Percentiles rank a stretch among this genome's conserved stretches.
Evolutionary conservation across 1,140 invertebrate genomes (phyloP).

Genomic region (Papilio dardanus): DNA sequence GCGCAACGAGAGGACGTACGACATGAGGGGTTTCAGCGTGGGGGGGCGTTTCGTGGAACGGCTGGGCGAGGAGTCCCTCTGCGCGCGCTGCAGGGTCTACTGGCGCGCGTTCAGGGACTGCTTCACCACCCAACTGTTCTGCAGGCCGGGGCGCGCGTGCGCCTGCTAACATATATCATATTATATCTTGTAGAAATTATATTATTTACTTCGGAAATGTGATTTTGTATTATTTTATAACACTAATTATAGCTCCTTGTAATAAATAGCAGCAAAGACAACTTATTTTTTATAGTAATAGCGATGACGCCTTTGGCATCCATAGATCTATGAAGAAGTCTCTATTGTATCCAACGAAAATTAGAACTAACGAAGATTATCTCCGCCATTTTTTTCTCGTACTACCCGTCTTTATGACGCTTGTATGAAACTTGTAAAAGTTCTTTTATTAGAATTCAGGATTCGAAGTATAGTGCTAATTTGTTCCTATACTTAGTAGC

Average conservation of each 20-base stretch:
- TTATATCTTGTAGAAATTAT: constrained; percentile 33
- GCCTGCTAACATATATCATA: constrained; percentile 28
- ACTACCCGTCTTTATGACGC: background rate
- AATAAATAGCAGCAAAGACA: background rate
- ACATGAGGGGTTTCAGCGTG: background rate
- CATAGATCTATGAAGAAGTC: background rate
- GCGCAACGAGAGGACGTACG: constrained; percentile 3
- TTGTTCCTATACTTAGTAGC: too few species aligned
- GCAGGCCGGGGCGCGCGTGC: constrained; percentile 32
- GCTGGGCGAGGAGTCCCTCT: constrained; percentile 45
- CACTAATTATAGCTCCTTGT: too few species aligned
- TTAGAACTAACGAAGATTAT: background rate
- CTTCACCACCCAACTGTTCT: constrained; percentile 46
- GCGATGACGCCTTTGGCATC: background rate
- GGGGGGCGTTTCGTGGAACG: constrained; percentile 1
- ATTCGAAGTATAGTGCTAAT: too few species aligned
- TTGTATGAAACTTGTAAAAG: background rate
- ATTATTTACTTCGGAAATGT: constrained; percentile 22
- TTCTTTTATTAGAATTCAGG: too few species aligned
- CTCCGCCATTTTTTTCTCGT: background rate
- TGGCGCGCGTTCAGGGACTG: constrained; percentile 54
- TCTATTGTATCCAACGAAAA: background rate
- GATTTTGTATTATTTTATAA: background rate
- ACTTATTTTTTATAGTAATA: background rate
- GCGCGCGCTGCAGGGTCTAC: constrained; percentile 57